Evolutionary conservation across 1,140 invertebrate species (phyloP).

Genomic region (Drosophila chauvacae): DNA sequence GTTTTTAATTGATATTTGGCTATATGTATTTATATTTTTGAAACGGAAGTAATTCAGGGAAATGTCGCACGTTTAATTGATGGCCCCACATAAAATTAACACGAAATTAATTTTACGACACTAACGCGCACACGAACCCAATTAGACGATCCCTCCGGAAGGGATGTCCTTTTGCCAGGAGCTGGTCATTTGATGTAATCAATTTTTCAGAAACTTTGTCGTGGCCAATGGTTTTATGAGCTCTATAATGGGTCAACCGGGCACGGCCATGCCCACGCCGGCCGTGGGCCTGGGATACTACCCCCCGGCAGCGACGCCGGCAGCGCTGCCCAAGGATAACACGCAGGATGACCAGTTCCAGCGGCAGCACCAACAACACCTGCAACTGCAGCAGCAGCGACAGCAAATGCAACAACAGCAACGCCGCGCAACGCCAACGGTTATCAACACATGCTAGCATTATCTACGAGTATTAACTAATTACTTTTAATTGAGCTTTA

Average conservation of each 20-base stretch:
- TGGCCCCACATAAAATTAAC: slow-evolving; percentile 81
- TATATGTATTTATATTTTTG: slow-evolving; percentile 30
- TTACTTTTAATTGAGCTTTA: slow-evolving; percentile 65
- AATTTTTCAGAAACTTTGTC: slow-evolving; percentile 84
- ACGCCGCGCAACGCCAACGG: slow-evolving; percentile 44
- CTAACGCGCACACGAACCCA: slow-evolving; percentile 73
- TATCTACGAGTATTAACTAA: slow-evolving; percentile 30
- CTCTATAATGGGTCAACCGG: slow-evolving; percentile 76
- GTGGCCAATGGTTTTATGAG: slow-evolving; percentile 85
- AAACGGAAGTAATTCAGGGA: slow-evolving; percentile 78
- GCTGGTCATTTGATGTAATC: slow-evolving; percentile 69
- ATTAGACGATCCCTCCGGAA: slow-evolving; percentile 52
- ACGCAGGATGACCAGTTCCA: slow-evolving; percentile 50
- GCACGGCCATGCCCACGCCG: slow-evolving; percentile 30
- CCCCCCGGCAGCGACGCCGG: slow-evolving; percentile 28
- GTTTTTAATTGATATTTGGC: slow-evolving; percentile 20
- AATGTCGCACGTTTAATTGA: slow-evolving; percentile 78
- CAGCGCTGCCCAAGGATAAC: slow-evolving; percentile 42
- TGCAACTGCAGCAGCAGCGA: slow-evolving; percentile 9
- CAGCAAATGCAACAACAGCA: slow-evolving; percentile 35
- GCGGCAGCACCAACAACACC: slow-evolving; percentile 22
- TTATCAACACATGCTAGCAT: slow-evolving; percentile 78
- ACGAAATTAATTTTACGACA: slow-evolving; percentile 84
- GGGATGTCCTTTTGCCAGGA: slow-evolving; percentile 11
- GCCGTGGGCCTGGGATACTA: slow-evolving; percentile 60